A percentile compares a stretch with the other conserved stretches of the same genome.
phyloP scores from a whole-genome alignment of 2,888 invertebrate species.

The Blomia tropicalis region DNA sequence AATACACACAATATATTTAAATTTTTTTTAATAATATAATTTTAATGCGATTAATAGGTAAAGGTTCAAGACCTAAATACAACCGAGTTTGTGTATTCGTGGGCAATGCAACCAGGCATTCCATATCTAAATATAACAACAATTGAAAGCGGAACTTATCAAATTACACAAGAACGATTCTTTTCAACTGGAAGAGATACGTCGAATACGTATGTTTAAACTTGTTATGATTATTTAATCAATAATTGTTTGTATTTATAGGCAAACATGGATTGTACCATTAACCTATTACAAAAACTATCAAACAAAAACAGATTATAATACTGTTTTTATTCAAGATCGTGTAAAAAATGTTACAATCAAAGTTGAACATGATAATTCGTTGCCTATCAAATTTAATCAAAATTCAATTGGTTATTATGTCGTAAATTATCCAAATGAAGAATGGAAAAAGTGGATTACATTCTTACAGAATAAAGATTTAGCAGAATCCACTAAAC shows the following conservation, averaged over 20 bases:
- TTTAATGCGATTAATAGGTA: not conserved
- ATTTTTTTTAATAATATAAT: not conserved
- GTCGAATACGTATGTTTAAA: slow-evolving; percentile 3
- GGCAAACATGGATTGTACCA: slow-evolving; percentile 14
- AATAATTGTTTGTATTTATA: not conserved
- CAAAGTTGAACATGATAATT: not conserved
- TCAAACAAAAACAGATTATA: not conserved
- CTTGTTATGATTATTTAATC: not conserved
- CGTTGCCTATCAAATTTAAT: slow-evolving; percentile 16
- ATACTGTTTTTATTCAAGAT: not conserved
- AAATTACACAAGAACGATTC: slow-evolving; percentile 51
- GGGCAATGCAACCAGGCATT: slow-evolving; percentile 62
- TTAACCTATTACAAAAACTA: slow-evolving; percentile 18
- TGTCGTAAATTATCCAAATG: slow-evolving; percentile 36
- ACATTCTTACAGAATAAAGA: slow-evolving; percentile 23
- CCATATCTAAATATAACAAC: slow-evolving; percentile 54
- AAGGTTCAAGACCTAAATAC: slow-evolving; percentile 28
- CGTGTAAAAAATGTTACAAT: not conserved
- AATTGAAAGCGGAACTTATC: slow-evolving; percentile 47
- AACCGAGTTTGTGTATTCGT: slow-evolving; percentile 51
- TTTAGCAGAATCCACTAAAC: not conserved
- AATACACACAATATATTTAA: not conserved
- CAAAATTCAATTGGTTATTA: slow-evolving; percentile 37
- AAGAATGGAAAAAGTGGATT: slow-evolving; percentile 36
- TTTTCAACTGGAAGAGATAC: slow-evolving; percentile 38